These are phyloP conservation scores for Dynastes maya DNA, from an alignment of 2,888 invertebrate genomes.

Conservation along the genomic window DNA sequence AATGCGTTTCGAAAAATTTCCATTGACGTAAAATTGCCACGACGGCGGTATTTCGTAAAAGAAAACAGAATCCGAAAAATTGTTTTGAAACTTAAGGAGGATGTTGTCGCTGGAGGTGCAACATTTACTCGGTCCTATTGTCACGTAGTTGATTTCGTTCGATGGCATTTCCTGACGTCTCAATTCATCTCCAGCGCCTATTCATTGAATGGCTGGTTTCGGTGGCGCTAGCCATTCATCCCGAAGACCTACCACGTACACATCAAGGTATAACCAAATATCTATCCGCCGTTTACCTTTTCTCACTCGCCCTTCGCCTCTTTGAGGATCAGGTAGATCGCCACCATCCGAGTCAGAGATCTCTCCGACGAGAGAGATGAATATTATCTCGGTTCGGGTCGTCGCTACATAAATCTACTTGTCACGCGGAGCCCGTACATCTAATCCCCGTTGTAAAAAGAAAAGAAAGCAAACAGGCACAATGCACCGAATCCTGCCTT, in stretches of 20 bases:
- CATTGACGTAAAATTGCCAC: background rate
- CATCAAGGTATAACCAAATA: constrained; percentile 16
- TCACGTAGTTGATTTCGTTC: constrained; percentile 62
- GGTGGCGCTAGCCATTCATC: constrained; percentile 59
- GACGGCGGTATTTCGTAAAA: constrained; percentile 18
- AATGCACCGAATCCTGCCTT: constrained; percentile 59
- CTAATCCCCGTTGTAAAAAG: constrained; percentile 62
- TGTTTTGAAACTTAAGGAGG: constrained; percentile 44
- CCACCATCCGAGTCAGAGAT: constrained; percentile 32
- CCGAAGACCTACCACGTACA: constrained; percentile 36
- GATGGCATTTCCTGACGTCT: constrained; percentile 66
- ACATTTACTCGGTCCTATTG: constrained; percentile 66
- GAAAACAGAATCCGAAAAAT: constrained; percentile 40
- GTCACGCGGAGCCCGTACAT: constrained; percentile 64
- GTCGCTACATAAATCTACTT: constrained; percentile 70
- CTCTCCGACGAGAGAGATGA: constrained; percentile 22
- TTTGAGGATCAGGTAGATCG: constrained; percentile 37
- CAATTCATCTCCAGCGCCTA: constrained; percentile 62
- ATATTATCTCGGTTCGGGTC: constrained; percentile 61
- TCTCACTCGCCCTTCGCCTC: constrained; percentile 38
- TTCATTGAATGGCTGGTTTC: constrained; percentile 62
- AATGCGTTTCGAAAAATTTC: background rate
- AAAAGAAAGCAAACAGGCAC: constrained; percentile 59
- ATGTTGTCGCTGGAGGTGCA: constrained; percentile 59
- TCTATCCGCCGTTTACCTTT: constrained; percentile 40